A percentile compares a stretch with the other conserved stretches of the same genome.
Conservation (phyloP, 2,113 vertebrate genomes). For the Balaenoptera acutorostrata region DNA sequence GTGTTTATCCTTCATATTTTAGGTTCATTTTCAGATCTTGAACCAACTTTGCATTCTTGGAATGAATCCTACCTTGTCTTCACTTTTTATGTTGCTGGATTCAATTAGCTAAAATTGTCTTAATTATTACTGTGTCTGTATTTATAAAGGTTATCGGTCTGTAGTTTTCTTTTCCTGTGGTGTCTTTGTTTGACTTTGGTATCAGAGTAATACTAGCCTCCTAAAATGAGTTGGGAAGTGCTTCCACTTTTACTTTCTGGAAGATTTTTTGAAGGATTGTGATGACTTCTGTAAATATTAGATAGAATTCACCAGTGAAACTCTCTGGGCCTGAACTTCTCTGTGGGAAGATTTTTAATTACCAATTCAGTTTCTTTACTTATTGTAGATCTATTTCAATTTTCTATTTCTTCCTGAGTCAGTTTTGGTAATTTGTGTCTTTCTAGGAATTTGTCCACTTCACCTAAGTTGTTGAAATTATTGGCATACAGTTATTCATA, state of each 20-base stretch:
- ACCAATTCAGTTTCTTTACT: neutral
- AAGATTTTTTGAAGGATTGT: neutral
- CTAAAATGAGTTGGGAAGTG: neutral
- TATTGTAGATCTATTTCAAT: neutral
- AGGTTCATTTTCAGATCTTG: neutral
- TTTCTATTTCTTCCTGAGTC: conserved; percentile 10
- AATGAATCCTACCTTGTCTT: neutral
- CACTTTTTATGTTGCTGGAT: neutral
- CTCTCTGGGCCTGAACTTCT: neutral
- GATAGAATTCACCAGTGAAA: neutral
- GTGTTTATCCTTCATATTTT: neutral
- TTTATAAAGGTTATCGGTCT: neutral
- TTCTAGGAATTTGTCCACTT: neutral
- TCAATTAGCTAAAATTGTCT: neutral
- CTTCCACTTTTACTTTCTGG: neutral
- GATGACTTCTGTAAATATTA: neutral
- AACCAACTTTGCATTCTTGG: neutral
- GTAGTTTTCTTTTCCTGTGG: neutral
- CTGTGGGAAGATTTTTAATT: neutral
- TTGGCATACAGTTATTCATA: neutral
- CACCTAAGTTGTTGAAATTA: neutral
- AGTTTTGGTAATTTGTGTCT: neutral
- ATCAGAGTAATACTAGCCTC: neutral
- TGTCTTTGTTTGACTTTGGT: neutral
- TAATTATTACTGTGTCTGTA: neutral